Evolutionary conservation across 2,797 vertebrate species (phyloP), one percentile per base, ranked within the genome.

Genomic region (Danio choprae): DNA sequence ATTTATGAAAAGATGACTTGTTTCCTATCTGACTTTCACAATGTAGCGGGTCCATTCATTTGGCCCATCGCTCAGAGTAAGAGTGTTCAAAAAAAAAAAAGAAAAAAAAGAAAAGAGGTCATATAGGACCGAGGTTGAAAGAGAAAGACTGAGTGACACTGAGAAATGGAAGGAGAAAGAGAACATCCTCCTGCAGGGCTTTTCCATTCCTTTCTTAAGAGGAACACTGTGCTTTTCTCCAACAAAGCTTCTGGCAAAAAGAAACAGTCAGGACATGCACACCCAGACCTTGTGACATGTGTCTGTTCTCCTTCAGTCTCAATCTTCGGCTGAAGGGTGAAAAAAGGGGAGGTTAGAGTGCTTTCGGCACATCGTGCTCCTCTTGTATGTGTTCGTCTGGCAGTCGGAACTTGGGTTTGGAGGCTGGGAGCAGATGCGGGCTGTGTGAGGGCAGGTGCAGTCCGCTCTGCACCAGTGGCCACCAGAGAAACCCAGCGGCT

Each of bases 61-160:
- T 79, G 70, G 40, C 43, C 22, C 15, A 0, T 29, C 18, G 3
- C 20, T 58, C 13, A 11, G 58, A 51, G 67, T 64, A n/a, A n/a
- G 56, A 50, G 10, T 46, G 36, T 1, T 7, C 9, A 46, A 62
- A 41, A 43, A 43, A 22, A 11, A 22, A 67, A 71, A 11, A 50
- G n/a, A 63, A 71, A 44, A n/a, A n/a, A n/a, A n/a, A 29, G n/a
- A n/a, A n/a, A n/a, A 29, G 53, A 73, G 80, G 81, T 53, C 56
- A 70, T 41, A 72, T 36, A 62, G 58, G 67, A 70, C 55, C 15
- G 22, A 78, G 5, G 43, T 8, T 55, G 6, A 78, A 64, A 75
- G 11, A 74, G 50, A 79, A 75, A 90, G 81, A 89, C 83, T 56
- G 83, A 88, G 76, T 72, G 67, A 44, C 43, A 64, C 58, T 46